These are phyloP conservation scores for Metallyticus violacea DNA, from an alignment of 2,888 invertebrate genomes.

Conservation along the genomic window DNA sequence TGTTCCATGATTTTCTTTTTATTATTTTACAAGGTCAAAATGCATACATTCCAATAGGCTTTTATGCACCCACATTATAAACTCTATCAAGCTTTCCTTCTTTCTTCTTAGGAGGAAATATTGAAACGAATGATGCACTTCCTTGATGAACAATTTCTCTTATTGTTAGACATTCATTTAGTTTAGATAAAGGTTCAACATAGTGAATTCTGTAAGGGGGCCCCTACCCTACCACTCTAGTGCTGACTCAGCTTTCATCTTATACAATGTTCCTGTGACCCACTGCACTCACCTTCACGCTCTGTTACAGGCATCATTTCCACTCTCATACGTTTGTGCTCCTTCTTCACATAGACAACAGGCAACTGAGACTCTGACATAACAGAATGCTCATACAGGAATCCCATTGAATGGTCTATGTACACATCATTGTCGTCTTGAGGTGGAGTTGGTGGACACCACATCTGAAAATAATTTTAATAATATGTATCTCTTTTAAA, in stretches of 20 bases:
- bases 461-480: conserved; percentile 62
- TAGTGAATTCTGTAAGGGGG: background rate
- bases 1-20: background rate
- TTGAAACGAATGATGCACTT: background rate
- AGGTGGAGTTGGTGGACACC: conserved; percentile 97
- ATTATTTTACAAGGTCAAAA: background rate
- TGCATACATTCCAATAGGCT: background rate
- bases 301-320: conserved; percentile 50
- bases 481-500: too few species aligned
- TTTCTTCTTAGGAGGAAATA: background rate
- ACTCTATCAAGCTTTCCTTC: background rate
- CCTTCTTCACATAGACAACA: conserved; percentile 75
- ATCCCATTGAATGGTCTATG: conserved; percentile 79
- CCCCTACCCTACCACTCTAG: background rate
- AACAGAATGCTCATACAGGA: conserved; percentile 72
- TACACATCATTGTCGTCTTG: conserved; percentile 90
- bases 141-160: background rate
- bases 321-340: conserved; percentile 66
- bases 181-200: background rate
- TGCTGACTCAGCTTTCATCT: background rate
- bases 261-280: background rate
- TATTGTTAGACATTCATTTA: background rate
- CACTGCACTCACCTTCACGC: conserved; percentile 30
- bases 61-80: background rate
- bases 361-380: conserved; percentile 80